These are phyloP conservation scores for Lacerta bilineata DNA, from an alignment of 2,797 vertebrate genomes.

Conservation along the genomic window DNA sequence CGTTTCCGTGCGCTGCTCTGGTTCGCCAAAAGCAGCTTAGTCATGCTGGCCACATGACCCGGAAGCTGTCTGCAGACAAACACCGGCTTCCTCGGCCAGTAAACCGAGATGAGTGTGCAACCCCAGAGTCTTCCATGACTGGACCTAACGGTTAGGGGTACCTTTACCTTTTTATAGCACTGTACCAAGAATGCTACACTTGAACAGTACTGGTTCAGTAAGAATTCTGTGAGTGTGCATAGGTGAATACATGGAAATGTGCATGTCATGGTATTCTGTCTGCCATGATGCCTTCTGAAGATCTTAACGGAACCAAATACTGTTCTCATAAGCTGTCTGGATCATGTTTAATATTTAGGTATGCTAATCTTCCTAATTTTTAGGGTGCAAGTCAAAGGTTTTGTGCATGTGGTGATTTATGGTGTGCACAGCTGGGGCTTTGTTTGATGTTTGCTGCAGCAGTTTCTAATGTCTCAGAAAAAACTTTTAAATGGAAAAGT, in stretches of 20 bases:
- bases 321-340: background rate
- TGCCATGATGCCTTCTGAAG: background rate
- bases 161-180: background rate
- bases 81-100: rapidly evolving
- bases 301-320: background rate
- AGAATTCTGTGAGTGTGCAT: background rate
- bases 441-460: background rate
- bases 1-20: too few species aligned
- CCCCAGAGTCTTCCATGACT: rapidly evolving
- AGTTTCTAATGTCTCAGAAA: background rate
- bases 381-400: background rate
- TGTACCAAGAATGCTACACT: background rate
- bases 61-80: too few species aligned
- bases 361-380: background rate
- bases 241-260: background rate
- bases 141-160: too few species aligned
- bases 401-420: background rate
- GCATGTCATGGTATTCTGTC: background rate
- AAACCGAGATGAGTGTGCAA: too few species aligned
- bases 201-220: background rate
- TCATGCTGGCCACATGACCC: too few species aligned
- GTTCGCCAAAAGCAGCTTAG: too few species aligned
- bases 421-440: background rate
- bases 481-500: background rate
- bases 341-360: background rate